Evolutionary conservation across 2,888 invertebrate genomes (phyloP), one percentile per base, ranked within the genome.

Genomic region (Sinotaia quadrata): DNA sequence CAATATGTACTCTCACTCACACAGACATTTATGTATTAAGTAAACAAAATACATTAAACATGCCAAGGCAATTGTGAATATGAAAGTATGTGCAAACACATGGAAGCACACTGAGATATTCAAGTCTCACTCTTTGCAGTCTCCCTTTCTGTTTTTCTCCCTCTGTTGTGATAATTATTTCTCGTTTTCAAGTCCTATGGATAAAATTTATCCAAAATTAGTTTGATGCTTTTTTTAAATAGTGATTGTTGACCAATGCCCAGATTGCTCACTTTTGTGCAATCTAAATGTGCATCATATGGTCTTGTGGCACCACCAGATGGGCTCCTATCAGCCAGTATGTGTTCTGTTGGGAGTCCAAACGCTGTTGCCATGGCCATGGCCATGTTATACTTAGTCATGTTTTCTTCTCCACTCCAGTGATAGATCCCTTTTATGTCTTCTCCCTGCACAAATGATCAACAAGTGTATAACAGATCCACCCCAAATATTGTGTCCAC

Each of bases 321-420:
- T n/a, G 85, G 81, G 3, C 78, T 81, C 31, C 80, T 80, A 72
- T 86, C 86, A 21, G 80, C 76, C 36, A 76, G 65, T 33, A 91
- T 84, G 77, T 90, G 90, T 57, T 80, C 76, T 41, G 80, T 80
- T 5, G 87, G 77, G 24, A 90, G 74, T 18, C 79, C 76, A 73
- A 90, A 89, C 4, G 82, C 81, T 15, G 85, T 78, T n/a, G 89
- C 88, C 85, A 91, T 90, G 10, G 80, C 77, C 52, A 86, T 57
- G 1, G 87, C 85, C 90, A 91, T 90, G 62, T 88, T 86, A 81
- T 89, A 90, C 75, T 91, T 91, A 12, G 90, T 91, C 81, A 90
- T 84, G 34, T 83, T 81, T 79, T 90, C 89, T 63, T 84, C 77
- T 7, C 90, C 90, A 79, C 89, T 87, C 89, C 89, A 90, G 69